Percentiles rank a stretch among this genome's conserved stretches.
These are phyloP conservation scores for Nomada ferruginata DNA, from an alignment of 2,888 invertebrate species.

Conservation along the genomic window DNA sequence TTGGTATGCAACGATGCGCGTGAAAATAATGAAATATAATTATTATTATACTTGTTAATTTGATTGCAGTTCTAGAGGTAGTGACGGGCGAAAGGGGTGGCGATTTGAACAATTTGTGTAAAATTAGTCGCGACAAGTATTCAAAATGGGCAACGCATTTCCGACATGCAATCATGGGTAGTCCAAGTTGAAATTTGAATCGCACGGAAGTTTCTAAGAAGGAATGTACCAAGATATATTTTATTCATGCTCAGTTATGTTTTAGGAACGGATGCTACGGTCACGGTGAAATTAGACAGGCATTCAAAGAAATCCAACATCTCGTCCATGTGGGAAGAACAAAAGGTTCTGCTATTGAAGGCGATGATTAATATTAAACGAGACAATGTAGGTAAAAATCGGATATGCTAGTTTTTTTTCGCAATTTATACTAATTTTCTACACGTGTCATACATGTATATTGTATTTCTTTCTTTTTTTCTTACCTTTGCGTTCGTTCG, in stretches of 20 bases:
- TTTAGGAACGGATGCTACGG: neutral
- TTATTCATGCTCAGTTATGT: neutral
- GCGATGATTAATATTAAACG: slow-evolving; percentile 83
- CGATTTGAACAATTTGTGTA: slow-evolving; percentile 82
- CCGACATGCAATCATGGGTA: slow-evolving; percentile 18
- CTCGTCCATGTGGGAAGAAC: slow-evolving; percentile 82
- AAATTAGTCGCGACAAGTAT: slow-evolving; percentile 37
- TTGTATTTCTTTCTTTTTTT: slow-evolving; percentile 2
- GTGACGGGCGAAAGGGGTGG: slow-evolving; percentile 86
- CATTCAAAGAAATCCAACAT: slow-evolving; percentile 36
- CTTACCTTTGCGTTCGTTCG: slow-evolving; percentile 23
- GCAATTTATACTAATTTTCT: neutral
- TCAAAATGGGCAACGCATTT: slow-evolving; percentile 13
- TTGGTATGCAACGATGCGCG: slow-evolving; percentile 84
- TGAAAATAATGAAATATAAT: too few relatives aligned
- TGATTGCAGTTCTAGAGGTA: slow-evolving; percentile 86
- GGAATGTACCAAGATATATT: neutral
- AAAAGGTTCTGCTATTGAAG: slow-evolving; percentile 85
- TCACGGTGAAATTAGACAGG: neutral
- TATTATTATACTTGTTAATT: neutral
- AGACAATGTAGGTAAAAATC: slow-evolving; percentile 80
- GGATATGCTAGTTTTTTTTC: neutral
- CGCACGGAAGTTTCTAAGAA: neutral
- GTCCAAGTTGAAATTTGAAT: neutral
- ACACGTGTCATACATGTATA: slow-evolving; percentile 1